These are phyloP conservation scores for Rhodeus uyekii DNA, from an alignment of 2,797 vertebrate genomes.

Conservation along the genomic window DNA sequence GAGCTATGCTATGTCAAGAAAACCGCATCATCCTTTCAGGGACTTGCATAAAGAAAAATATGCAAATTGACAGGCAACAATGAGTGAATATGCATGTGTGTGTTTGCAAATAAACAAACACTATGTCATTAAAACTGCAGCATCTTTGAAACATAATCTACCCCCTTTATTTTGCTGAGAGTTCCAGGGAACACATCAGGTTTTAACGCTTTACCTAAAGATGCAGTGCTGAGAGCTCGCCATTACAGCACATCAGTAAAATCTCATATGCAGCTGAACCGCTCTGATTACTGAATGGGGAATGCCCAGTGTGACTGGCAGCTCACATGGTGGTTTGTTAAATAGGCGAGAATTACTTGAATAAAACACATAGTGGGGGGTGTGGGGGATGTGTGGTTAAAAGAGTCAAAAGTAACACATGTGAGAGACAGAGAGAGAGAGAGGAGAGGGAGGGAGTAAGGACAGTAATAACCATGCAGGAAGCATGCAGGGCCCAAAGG, in stretches of 20 bases:
- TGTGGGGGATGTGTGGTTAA: not conserved
- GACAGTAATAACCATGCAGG: constrained; percentile 55
- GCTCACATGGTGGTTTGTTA: constrained; percentile 47
- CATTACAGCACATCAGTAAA: constrained; percentile 34
- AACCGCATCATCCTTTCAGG: too few species aligned
- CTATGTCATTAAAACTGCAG: not conserved
- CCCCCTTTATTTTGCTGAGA: constrained; percentile 6
- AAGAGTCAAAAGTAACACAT: constrained; percentile 17
- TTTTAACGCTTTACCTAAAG: constrained; percentile 27
- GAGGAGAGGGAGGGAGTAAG: constrained; percentile 26
- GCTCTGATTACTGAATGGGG: constrained; percentile 32
- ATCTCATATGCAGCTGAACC: constrained; percentile 37
- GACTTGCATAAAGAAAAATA: too few species aligned
- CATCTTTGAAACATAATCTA: constrained; percentile 11
- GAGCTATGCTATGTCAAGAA: too few species aligned
- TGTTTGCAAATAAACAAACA: not conserved
- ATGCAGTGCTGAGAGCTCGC: constrained; percentile 3
- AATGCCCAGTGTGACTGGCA: constrained; percentile 42
- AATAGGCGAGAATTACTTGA: constrained; percentile 43
- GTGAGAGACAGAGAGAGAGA: constrained; percentile 11
- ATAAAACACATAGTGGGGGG: constrained; percentile 41
- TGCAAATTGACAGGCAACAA: not conserved
- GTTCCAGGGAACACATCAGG: constrained; percentile 12
- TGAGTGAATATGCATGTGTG: not conserved
- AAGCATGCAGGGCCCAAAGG: constrained; percentile 54